phyloP scores from a whole-genome alignment of 2,797 vertebrate genomes.

The Austrolebias charrua region DNA sequence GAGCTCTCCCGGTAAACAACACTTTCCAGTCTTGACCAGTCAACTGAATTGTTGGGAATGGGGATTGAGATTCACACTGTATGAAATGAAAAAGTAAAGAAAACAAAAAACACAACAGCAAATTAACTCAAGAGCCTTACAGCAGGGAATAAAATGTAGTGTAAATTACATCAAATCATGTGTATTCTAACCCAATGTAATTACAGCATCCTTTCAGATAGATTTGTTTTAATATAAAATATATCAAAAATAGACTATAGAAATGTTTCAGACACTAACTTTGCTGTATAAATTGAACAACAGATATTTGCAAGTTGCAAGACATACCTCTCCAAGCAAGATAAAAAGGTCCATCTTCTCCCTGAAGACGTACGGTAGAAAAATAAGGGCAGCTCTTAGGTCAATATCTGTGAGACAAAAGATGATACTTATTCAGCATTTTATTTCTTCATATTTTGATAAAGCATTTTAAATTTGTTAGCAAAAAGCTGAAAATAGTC shows the following conservation, averaged over 20 bases:
- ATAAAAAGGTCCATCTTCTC: neutral
- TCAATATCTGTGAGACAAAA: neutral
- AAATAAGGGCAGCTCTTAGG: neutral
- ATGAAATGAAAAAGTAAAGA: neutral
- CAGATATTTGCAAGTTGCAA: neutral
- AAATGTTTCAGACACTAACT: too few relatives aligned
- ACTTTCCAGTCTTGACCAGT: conserved; percentile 2
- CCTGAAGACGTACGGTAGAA: neutral
- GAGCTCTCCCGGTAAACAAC: neutral
- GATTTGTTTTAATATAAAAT: neutral
- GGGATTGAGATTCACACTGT: neutral
- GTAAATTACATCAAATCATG: too few relatives aligned
- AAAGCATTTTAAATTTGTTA: neutral
- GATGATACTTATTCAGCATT: neutral
- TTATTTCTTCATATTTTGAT: neutral
- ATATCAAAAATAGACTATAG: too few relatives aligned
- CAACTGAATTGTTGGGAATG: conserved; percentile 4
- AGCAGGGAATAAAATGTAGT: neutral
- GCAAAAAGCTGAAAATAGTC: neutral
- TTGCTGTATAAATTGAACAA: neutral
- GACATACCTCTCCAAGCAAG: neutral
- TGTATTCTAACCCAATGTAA: neutral
- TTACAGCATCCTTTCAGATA: neutral
- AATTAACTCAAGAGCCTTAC: neutral
- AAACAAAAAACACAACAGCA: too few relatives aligned